These are phyloP conservation scores for Brachionus sp. DNA, from an alignment of 1,140 invertebrate species.

Conservation along the genomic window DNA sequence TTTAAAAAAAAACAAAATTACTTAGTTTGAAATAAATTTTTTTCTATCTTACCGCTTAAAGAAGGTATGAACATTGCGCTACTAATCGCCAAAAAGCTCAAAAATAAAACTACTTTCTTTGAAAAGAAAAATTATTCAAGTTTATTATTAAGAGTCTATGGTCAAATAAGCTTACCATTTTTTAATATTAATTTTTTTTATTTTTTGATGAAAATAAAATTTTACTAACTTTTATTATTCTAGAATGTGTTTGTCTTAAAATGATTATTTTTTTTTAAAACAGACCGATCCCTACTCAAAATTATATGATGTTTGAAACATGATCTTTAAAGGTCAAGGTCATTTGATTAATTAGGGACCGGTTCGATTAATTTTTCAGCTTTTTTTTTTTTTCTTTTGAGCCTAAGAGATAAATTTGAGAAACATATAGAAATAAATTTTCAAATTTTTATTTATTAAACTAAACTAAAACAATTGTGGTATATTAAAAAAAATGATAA, in stretches of 20 bases:
- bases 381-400: too few relatives aligned
- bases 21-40: neutral
- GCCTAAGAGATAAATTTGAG: too few relatives aligned
- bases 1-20: neutral
- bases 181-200: too few relatives aligned
- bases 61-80: neutral
- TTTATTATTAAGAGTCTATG: too few relatives aligned
- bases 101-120: neutral
- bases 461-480: neutral
- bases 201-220: too few relatives aligned
- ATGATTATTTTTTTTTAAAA: too few relatives aligned
- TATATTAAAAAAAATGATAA: neutral
- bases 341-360: neutral
- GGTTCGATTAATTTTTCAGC: neutral
- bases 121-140: neutral
- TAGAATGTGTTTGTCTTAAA: too few relatives aligned
- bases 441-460: neutral
- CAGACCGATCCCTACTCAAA: too few relatives aligned
- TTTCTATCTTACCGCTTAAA: neutral
- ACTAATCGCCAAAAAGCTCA: conserved; percentile 3
- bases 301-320: too few relatives aligned
- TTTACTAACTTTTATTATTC: too few relatives aligned
- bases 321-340: neutral
- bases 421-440: too few relatives aligned
- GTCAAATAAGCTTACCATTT: too few relatives aligned